These are phyloP conservation scores for Macrostomum lignano DNA, from an alignment of 1,140 invertebrate genomes.

Conservation along the genomic window DNA sequence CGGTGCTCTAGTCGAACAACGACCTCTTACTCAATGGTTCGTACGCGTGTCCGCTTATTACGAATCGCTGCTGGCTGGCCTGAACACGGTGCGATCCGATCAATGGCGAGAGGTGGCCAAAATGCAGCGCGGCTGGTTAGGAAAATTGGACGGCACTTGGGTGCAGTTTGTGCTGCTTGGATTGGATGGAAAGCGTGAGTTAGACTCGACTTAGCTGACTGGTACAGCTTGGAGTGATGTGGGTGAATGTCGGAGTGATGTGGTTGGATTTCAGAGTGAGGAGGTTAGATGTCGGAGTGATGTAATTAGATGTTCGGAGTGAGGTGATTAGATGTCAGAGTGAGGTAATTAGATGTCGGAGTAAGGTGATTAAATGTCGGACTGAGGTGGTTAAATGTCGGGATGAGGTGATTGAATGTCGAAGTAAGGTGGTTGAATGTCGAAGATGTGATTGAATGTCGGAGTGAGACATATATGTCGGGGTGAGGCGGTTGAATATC, in stretches of 20 bases:
- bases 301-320: neutral
- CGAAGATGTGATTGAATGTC: too few relatives aligned
- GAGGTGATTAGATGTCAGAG: neutral
- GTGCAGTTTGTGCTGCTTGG: conserved; percentile 39
- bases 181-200: conserved; percentile 9
- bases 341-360: neutral
- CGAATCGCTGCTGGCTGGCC: conserved; percentile 42
- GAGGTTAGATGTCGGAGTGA: neutral
- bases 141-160: conserved; percentile 49
- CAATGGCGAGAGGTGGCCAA: conserved; percentile 51
- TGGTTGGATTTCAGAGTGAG: neutral
- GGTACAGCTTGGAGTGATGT: conserved; percentile 26
- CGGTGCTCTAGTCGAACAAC: conserved; percentile 69
- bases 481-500: too few relatives aligned
- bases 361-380: too few relatives aligned
- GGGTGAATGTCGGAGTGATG: neutral
- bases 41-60: conserved; percentile 63
- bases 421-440: too few relatives aligned
- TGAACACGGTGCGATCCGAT: conserved; percentile 32
- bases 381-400: too few relatives aligned
- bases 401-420: too few relatives aligned
- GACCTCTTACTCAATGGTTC: conserved; percentile 69
- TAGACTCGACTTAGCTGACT: conserved; percentile 34
- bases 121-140: conserved; percentile 79
- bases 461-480: too few relatives aligned